Conservation (phyloP, 53 echinoderm and acorn worm species). For the Mesocentrotus franciscanus region DNA sequence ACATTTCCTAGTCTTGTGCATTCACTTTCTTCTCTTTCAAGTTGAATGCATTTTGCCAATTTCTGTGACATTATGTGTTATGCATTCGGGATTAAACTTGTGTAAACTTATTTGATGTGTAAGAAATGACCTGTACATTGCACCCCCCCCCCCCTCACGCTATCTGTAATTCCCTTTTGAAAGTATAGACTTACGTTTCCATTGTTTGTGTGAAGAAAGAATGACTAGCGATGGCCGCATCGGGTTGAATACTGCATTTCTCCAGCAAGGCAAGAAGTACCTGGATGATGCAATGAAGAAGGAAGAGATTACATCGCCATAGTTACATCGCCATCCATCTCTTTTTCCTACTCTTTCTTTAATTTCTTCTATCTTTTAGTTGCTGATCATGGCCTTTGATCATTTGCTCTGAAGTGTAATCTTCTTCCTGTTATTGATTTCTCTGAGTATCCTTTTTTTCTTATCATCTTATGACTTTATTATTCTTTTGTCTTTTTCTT, state of each 20-base stretch:
- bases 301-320: background rate
- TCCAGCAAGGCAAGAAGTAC: constrained; percentile 87
- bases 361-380: background rate
- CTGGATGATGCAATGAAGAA: constrained; percentile 50
- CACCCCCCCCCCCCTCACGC: background rate
- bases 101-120: background rate
- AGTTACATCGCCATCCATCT: background rate
- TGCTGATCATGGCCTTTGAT: background rate
- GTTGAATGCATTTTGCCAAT: too few relatives aligned
- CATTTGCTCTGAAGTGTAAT: background rate
- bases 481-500: too few relatives aligned
- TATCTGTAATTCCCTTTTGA: background rate
- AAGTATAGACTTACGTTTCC: background rate
- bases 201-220: constrained; percentile 71
- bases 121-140: background rate
- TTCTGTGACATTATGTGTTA: too few relatives aligned
- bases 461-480: too few relatives aligned
- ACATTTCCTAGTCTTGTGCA: too few relatives aligned
- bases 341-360: background rate
- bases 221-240: constrained; percentile 75
- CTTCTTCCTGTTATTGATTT: background rate
- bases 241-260: constrained; percentile 93
- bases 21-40: too few relatives aligned
- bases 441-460: too few relatives aligned
- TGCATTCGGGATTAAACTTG: background rate